Percentiles rank a stretch among this genome's conserved stretches.
These are phyloP conservation scores for Dendrolimus pini DNA, from an alignment of 2,888 invertebrate species.

Conservation along the genomic window DNA sequence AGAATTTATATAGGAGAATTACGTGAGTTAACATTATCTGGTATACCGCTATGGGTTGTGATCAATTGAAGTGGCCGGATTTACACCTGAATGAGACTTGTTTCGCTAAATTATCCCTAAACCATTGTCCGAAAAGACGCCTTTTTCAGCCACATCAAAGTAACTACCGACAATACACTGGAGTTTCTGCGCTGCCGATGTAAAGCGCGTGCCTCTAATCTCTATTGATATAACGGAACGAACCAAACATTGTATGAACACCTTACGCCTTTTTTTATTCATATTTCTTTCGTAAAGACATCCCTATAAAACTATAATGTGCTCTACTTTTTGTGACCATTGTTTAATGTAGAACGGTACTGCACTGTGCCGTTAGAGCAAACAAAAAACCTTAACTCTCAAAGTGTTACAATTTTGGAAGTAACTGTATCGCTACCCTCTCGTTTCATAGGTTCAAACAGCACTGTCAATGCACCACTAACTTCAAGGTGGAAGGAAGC, in stretches of 20 bases:
- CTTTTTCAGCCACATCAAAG: constrained; percentile 71
- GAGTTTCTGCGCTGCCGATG: constrained; percentile 36
- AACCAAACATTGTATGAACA: constrained; percentile 57
- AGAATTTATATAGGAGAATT: background rate
- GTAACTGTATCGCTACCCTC: constrained; percentile 64
- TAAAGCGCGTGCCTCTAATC: constrained; percentile 71
- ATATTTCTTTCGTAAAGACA: constrained; percentile 35
- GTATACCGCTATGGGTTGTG: constrained; percentile 27
- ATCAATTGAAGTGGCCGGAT: constrained; percentile 44
- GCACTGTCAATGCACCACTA: constrained; percentile 29
- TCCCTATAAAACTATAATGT: constrained; percentile 57
- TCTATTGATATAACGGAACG: constrained; percentile 71
- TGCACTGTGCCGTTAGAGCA: constrained; percentile 55
- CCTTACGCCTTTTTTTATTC: constrained; percentile 59
- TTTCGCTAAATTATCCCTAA: constrained; percentile 45
- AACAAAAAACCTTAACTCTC: constrained; percentile 37
- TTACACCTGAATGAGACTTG: constrained; percentile 48
- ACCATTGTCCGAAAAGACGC: constrained; percentile 44
- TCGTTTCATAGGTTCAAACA: constrained; percentile 36
- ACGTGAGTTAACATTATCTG: background rate
- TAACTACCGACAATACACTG: constrained; percentile 47
- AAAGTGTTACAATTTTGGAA: constrained; percentile 69
- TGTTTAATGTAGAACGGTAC: constrained; percentile 58
- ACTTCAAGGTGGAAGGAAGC: constrained; percentile 72
- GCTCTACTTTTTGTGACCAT: constrained; percentile 49